Conservation (phyloP, 2,113 vertebrate genomes). For the Alectura lathami region DNA sequence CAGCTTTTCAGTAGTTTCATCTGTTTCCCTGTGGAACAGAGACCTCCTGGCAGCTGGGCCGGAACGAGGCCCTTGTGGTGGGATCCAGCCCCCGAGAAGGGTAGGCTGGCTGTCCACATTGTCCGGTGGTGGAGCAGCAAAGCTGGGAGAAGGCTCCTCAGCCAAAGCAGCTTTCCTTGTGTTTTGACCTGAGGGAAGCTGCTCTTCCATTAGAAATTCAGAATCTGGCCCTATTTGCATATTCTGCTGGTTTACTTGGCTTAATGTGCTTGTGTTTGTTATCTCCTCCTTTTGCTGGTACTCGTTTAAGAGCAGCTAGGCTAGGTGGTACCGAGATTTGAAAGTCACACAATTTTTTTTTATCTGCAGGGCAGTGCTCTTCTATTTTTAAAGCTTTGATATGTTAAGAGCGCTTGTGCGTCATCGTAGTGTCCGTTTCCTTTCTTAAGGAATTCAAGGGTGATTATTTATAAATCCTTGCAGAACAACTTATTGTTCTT, state of each 20-base stretch:
- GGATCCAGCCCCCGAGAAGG: no score
- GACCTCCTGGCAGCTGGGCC: neutral
- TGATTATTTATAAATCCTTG: conserved; percentile 87
- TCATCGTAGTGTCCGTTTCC: conserved; percentile 87
- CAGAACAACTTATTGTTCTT: conserved; percentile 82
- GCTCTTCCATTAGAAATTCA: neutral
- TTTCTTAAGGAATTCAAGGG: conserved; percentile 85
- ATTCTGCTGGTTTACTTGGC: neutral
- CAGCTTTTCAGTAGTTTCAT: neutral
- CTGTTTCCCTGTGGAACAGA: neutral
- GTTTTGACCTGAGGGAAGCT: neutral
- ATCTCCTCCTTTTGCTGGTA: neutral
- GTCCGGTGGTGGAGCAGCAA: neutral
- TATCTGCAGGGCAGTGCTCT: conserved; percentile 66
- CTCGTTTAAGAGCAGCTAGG: neutral
- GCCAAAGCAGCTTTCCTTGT: neutral
- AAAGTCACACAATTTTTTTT: conserved; percentile 56
- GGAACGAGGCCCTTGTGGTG: neutral
- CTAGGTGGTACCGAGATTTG: conserved; percentile 1
- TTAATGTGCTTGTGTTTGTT: neutral
- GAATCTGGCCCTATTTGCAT: neutral
- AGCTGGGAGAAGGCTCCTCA: neutral
- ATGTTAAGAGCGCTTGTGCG: conserved; percentile 78
- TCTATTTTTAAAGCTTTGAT: conserved; percentile 84
- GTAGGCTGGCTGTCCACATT: neutral